phyloP scores from a whole-genome alignment of 2,888 invertebrate species.

The Falcaria lacertinaria region DNA sequence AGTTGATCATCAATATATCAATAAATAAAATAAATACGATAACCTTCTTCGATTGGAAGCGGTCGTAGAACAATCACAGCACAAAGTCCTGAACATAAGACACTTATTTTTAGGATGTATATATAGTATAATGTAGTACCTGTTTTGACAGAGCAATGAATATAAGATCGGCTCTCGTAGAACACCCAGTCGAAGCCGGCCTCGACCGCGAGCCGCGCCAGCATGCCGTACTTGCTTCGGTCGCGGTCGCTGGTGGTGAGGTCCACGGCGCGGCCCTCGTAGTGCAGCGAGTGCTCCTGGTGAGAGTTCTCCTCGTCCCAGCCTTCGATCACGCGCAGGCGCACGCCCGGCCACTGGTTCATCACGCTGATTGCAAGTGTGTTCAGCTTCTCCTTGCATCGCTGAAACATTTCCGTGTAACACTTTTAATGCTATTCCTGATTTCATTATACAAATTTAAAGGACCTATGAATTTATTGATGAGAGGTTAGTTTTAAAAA shows the following conservation, averaged over 20 bases:
- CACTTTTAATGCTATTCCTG: too few species aligned
- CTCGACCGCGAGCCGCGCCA: constrained; percentile 96
- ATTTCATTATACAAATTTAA: too few species aligned
- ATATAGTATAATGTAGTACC: too few species aligned
- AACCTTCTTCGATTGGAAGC: too few species aligned
- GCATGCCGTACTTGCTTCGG: constrained; percentile 95
- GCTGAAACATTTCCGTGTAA: constrained; percentile 81
- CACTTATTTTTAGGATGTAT: too few species aligned
- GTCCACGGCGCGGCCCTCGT: constrained; percentile 98
- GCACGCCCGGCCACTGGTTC: constrained; percentile 99
- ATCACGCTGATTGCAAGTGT: constrained; percentile 96
- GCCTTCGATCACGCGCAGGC: constrained; percentile 94
- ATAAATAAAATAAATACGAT: too few species aligned
- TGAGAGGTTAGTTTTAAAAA: too few species aligned
- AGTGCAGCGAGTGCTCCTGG: constrained; percentile 91
- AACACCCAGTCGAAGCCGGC: constrained; percentile 99
- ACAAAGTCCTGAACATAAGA: too few species aligned
- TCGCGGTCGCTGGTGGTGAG: constrained; percentile 96
- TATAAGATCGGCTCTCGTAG: constrained; percentile 95
- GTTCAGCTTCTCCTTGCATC: constrained; percentile 97
- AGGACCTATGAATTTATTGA: too few species aligned
- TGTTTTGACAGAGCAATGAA: constrained; percentile 98
- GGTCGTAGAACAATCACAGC: too few species aligned
- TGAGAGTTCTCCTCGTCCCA: constrained; percentile 95
- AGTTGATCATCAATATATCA: too few species aligned